Conservation (phyloP, 1,140 invertebrate species). For the Eciton burchellii region DNA sequence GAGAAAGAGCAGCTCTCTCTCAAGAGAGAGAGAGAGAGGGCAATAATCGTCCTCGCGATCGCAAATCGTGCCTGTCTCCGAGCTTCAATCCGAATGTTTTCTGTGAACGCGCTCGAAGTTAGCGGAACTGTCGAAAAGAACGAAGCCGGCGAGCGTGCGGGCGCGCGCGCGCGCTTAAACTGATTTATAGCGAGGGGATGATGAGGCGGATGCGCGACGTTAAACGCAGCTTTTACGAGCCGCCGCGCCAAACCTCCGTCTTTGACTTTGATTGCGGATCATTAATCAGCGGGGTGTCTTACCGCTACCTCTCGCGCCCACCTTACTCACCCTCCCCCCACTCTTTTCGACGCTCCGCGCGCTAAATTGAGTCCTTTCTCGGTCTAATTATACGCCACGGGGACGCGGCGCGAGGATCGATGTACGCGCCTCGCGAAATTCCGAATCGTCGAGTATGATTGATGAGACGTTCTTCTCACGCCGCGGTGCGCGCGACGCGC, state of each 20-base stretch:
- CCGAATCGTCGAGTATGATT: conserved; percentile 56
- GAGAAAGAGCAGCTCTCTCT: no score
- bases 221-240: conserved; percentile 78
- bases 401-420: conserved; percentile 11
- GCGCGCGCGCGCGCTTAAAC: conserved; percentile 60
- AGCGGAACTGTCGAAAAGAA: conserved; percentile 39
- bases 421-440: conserved; percentile 29
- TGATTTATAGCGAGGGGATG: conserved; percentile 80
- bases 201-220: conserved; percentile 78
- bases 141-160: conserved; percentile 24
- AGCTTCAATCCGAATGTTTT: neutral
- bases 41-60: no score
- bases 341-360: neutral
- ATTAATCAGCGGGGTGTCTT: conserved; percentile 76
- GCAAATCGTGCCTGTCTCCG: neutral
- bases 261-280: conserved; percentile 76
- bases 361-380: conserved; percentile 66
- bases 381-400: conserved; percentile 62
- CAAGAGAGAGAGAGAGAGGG: no score
- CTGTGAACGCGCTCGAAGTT: neutral
- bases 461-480: neutral
- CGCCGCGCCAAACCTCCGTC: conserved; percentile 70
- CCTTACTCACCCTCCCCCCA: conserved; percentile 47
- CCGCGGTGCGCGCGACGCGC: neutral
- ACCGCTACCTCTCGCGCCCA: conserved; percentile 64